Conservation (phyloP, 1,140 invertebrate genomes). For the Euwallacea fornicatus region DNA sequence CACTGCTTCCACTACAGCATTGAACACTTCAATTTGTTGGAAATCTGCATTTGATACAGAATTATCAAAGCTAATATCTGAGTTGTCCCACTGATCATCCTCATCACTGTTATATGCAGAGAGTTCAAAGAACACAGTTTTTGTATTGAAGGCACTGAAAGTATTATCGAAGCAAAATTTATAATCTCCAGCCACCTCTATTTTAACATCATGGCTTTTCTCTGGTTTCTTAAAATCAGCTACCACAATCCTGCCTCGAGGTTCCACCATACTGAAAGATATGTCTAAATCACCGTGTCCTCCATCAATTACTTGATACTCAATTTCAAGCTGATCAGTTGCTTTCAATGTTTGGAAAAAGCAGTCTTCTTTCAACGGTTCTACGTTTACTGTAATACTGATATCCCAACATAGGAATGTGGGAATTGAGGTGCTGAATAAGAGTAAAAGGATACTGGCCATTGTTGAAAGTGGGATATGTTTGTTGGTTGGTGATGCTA, state of each 20-base stretch:
- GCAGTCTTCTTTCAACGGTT: constrained; percentile 68
- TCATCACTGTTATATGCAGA: constrained; percentile 65
- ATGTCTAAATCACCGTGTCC: constrained; percentile 76
- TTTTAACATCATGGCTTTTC: constrained; percentile 64
- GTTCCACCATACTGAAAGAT: constrained; percentile 68
- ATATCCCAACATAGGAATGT: constrained; percentile 51
- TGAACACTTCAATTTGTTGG: constrained; percentile 65
- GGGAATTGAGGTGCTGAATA: neutral
- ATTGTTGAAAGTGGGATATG: too few relatives aligned
- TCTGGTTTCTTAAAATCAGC: constrained; percentile 72
- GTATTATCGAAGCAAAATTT: constrained; percentile 83
- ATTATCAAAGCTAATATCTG: constrained; percentile 57
- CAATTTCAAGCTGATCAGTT: constrained; percentile 1
- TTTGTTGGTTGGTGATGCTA: too few relatives aligned
- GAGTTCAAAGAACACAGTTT: constrained; percentile 82
- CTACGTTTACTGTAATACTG: constrained; percentile 72
- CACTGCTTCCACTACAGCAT: constrained; percentile 64
- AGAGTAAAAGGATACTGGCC: too few relatives aligned
- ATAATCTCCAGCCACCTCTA: constrained; percentile 67
- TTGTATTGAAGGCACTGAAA: constrained; percentile 75
- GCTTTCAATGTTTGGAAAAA: constrained; percentile 60
- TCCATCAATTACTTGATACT: constrained; percentile 70
- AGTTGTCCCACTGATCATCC: constrained; percentile 57
- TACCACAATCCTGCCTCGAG: constrained; percentile 64
- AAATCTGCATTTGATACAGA: constrained; percentile 50